Evolutionary conservation across 2,113 vertebrate species (phyloP).

Genomic region (Megatriorchis doriae): DNA sequence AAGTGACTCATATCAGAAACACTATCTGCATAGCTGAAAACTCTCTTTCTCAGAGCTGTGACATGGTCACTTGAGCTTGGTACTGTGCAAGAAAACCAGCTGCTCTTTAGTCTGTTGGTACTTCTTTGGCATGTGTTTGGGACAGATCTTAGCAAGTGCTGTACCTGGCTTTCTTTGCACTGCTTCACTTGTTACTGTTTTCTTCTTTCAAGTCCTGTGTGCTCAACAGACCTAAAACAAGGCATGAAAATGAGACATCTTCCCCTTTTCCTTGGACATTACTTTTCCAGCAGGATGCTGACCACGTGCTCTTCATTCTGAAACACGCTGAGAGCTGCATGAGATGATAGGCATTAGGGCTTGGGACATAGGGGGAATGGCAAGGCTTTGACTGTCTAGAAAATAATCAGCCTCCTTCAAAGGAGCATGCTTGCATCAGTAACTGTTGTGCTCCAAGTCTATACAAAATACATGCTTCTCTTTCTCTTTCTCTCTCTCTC

Average conservation of each 20-base stretch:
- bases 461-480: constrained; percentile 13
- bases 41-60: not conserved
- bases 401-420: not conserved
- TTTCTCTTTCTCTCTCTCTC: not conserved
- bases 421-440: not conserved
- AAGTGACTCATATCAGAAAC: not conserved
- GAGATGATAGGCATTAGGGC: not conserved
- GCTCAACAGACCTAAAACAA: not conserved
- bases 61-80: not conserved
- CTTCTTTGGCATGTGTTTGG: not conserved
- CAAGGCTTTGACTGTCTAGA: not conserved
- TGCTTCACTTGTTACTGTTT: not conserved
- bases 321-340: not conserved
- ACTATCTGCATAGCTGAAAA: not conserved
- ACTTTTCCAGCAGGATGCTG: not conserved
- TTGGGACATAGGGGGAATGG: not conserved
- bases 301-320: not conserved
- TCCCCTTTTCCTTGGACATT: not conserved
- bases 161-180: not conserved
- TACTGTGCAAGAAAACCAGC: not conserved
- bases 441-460: not conserved
- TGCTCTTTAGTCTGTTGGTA: not conserved
- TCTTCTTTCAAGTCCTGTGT: not conserved
- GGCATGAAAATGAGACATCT: not conserved
- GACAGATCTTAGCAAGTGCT: not conserved